A percentile compares a stretch with the other conserved stretches of the same genome.
These are phyloP conservation scores for Strigamia transsilvanica DNA, from an alignment of 2,888 invertebrate species.

Conservation along the genomic window DNA sequence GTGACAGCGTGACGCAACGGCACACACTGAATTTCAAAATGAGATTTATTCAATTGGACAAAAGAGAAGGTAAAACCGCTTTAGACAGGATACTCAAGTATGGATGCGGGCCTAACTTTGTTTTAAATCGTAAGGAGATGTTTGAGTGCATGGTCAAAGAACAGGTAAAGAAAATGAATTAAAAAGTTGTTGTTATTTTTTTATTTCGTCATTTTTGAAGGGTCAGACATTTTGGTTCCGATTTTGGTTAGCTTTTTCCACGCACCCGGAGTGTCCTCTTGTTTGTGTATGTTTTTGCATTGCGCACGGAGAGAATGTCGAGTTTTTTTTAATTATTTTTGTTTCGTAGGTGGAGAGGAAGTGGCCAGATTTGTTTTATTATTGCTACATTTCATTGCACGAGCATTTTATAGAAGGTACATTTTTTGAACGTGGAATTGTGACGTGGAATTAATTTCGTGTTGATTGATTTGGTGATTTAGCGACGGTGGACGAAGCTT, in stretches of 20 bases:
- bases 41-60: conserved; percentile 7
- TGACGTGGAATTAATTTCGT: not conserved
- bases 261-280: conserved; percentile 15
- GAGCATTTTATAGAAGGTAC: conserved; percentile 17
- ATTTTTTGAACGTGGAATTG: not conserved
- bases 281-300: not conserved
- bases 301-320: no score
- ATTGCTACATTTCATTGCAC: conserved; percentile 9
- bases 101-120: conserved; percentile 33
- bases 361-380: conserved; percentile 18
- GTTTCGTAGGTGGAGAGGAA: not conserved
- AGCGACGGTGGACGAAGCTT: not conserved
- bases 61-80: conserved; percentile 33
- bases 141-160: conserved; percentile 28
- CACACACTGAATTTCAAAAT: not conserved
- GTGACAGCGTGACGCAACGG: not conserved
- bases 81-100: conserved; percentile 15
- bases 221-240: conserved; percentile 40
- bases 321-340: not conserved
- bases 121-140: conserved; percentile 27
- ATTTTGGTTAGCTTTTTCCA: not conserved
- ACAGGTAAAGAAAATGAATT: not conserved
- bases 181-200: not conserved
- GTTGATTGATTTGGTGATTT: not conserved
- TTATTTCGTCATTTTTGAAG: not conserved